Conservation (phyloP, 1,140 invertebrate species). For the Coenobita brevimanus region DNA sequence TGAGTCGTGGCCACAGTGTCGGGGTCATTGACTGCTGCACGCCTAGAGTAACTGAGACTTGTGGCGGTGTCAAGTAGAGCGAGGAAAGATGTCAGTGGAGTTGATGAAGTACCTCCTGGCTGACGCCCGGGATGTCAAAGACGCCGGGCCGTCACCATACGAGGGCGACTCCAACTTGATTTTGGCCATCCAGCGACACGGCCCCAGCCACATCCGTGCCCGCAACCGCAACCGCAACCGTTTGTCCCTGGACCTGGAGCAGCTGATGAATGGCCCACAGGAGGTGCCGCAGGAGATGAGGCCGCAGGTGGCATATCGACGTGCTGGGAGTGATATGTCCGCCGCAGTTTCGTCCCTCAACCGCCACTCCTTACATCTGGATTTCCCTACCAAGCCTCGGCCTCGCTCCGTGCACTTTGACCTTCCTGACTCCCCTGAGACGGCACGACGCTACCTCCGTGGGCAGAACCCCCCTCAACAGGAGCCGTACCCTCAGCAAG, state of each 20-base stretch:
- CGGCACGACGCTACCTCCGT: constrained; percentile 29
- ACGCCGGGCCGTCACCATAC: constrained; percentile 50
- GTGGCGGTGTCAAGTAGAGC: not conserved
- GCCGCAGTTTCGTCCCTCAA: not conserved
- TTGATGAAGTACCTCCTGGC: constrained; percentile 55
- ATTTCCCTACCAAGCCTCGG: not conserved
- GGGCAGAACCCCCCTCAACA: not conserved
- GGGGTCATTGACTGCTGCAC: no score
- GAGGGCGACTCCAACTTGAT: constrained; percentile 52
- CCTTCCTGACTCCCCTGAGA: constrained; percentile 38
- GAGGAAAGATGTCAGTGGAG: constrained; percentile 22
- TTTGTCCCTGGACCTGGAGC: constrained; percentile 42
- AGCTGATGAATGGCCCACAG: not conserved
- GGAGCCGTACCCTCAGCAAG: not conserved
- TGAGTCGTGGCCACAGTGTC: no score
- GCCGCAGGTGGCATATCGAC: constrained; percentile 19
- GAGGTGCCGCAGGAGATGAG: not conserved
- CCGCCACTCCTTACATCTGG: constrained; percentile 48
- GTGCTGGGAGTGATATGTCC: constrained; percentile 23
- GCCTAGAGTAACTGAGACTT: not conserved
- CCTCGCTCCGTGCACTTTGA: constrained; percentile 37
- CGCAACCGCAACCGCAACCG: constrained; percentile 19
- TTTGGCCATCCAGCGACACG: constrained; percentile 52
- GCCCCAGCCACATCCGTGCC: constrained; percentile 33
- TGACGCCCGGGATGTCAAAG: constrained; percentile 49